Evolutionary conservation across 2,113 vertebrate genomes (phyloP).

Genomic region (Sylvilagus bachmani): DNA sequence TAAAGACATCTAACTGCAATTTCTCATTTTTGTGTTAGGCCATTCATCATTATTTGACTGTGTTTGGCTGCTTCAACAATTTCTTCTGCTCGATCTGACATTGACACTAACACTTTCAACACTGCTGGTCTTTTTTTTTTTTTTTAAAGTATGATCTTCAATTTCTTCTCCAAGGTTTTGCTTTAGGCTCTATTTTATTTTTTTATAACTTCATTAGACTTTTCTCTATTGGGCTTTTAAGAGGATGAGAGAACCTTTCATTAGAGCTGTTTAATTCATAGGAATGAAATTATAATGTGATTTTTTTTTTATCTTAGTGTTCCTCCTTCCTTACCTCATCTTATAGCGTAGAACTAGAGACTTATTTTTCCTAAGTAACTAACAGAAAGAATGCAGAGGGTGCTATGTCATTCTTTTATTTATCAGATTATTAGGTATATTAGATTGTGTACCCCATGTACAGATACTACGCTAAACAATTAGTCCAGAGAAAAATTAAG

Average conservation of each 20-base stretch:
- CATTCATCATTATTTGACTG: slow-evolving; percentile 53
- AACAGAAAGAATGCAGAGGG: background rate
- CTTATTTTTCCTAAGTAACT: slow-evolving; percentile 49
- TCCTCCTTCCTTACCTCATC: background rate
- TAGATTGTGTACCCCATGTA: background rate
- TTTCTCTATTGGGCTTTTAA: slow-evolving; percentile 14
- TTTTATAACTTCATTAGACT: background rate
- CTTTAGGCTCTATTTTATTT: slow-evolving; percentile 34
- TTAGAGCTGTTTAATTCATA: slow-evolving; percentile 23
- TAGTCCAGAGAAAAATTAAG: slow-evolving; percentile 27
- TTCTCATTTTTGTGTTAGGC: slow-evolving; percentile 57
- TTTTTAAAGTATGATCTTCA: background rate
- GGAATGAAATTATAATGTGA: slow-evolving; percentile 43
- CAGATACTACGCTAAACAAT: background rate
- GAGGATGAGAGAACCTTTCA: slow-evolving; percentile 33
- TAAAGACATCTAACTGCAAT: slow-evolving; percentile 42
- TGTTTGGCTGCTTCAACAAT: slow-evolving; percentile 24
- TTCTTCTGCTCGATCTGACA: slow-evolving; percentile 37
- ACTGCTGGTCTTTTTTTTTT: background rate
- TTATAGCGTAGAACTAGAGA: background rate
- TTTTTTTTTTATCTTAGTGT: background rate
- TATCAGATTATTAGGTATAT: background rate
- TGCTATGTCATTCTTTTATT: slow-evolving; percentile 18
- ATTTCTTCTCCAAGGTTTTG: slow-evolving; percentile 19
- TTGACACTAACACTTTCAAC: slow-evolving; percentile 52